Evolutionary conservation across 2,797 vertebrate genomes (phyloP), one percentile per base, ranked within the genome.

Genomic region (Centroberyx gerrardi): DNA sequence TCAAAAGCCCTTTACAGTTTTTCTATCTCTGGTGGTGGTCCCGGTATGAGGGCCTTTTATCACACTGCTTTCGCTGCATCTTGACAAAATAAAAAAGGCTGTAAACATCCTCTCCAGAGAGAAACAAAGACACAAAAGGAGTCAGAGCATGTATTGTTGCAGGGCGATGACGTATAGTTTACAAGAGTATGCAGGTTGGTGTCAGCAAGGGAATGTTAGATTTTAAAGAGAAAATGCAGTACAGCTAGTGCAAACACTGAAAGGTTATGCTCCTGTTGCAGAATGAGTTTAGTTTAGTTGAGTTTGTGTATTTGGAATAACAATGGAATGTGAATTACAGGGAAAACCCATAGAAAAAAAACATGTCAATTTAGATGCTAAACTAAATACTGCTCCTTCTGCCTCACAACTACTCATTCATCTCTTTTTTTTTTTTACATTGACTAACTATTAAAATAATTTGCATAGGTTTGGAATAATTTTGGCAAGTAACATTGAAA

Each of bases 11-110:
- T 89, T 86, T 88, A 88, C 81, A 90, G 88, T 92, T 79, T 59
- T 82, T 78, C 64, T 66, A 54, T 74, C 90, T 60, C 86, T 49
- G 76, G 64, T 87, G 90, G 90, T 93, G 90, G 90, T 94, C 91
- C 75, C 79, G 8, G 69, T 74, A 70, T 79, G 76, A 68, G 62
- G 85, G 66, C 76, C 78, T 83, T 93, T 94, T 85, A 88, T 91
- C 84, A 85, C 54, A 1, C 63, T 76, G 75, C 88, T 88, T 91
- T 92, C 81, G 81, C 87, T 82, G 82, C 85, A 71, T 86, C 84
- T 85, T 90, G 73, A 84, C 89, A 81, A 92, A 78, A 78, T 68
- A 63, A 90, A 89, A 90, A 88, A 75, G 80, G 88, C 76, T 77
- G 76, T 91, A 91, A 92, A 92, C 86, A 81, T 84, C 74, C 78